Base-by-base conservation (phyloP, 2,113 vertebrate genomes). In the Ia io region DNA sequence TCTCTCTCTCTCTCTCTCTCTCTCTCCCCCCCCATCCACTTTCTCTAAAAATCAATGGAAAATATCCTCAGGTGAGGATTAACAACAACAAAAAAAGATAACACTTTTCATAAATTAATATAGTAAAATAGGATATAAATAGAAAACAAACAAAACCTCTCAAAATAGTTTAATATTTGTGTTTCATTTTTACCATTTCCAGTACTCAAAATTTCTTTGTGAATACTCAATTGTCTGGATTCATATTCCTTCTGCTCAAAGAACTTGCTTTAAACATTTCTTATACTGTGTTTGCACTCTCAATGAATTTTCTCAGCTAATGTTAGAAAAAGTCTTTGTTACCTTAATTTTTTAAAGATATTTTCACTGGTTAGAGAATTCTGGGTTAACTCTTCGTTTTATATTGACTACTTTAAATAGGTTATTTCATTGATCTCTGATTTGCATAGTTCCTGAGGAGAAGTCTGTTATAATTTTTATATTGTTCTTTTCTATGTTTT, bases 361-460 rank as follows among this genome's bases (percentile, higher is more conserved):
- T 65, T 93, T 94, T 90, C 44, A 84, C 11, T 90, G 30, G 32
- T 91, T 94, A 88, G n/a, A 82, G n/a, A 94, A 67, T 65, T 80
- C 59, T 84, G 37, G 5, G 11, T 40, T 87, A 18, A 88, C 1
- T 25, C 56, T 59, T 59, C 25, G 23, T 56, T 47, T 49, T 53
- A 14, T 14, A 56, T 28, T 84, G 28, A 76, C 11, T 44, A 92
- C 9, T 77, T 77, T 82, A 53, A 92, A 30, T 25, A 89, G 70
- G 32, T 73, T 10, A 73, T 67, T 88, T n/a, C 2, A 35, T 12
- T 87, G n/a, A 61, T 12, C 76, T 91, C 42, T 91, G 59, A 93
- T 85, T 82, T 91, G 25, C 63, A 37, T 42, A 84, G 22, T 49
- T 90, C 22, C n/a, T 86, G 35, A 49, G 23, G 35, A 40, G n/a